Conservation (phyloP, 1,140 invertebrate genomes). For the Aphidius ervi region DNA sequence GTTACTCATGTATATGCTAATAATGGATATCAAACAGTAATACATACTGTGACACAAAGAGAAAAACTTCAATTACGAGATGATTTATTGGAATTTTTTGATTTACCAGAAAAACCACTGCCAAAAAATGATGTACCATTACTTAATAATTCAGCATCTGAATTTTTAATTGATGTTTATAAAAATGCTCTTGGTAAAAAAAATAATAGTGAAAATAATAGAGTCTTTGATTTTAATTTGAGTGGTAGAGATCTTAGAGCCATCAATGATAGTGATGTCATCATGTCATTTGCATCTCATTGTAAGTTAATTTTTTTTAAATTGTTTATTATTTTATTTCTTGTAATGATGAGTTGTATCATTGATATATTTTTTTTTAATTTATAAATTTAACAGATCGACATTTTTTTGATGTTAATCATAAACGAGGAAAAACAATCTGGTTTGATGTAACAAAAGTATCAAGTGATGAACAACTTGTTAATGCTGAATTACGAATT, state of each 20-base stretch:
- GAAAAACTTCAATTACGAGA: constrained; percentile 80
- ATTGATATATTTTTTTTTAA: too few relatives aligned
- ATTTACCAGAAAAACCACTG: constrained; percentile 74
- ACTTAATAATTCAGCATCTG: constrained; percentile 74
- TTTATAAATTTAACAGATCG: too few relatives aligned
- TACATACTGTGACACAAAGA: constrained; percentile 68
- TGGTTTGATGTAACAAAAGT: too few relatives aligned
- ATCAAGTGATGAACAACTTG: constrained; percentile 64
- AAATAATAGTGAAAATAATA: too few relatives aligned
- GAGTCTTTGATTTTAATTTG: constrained; percentile 53
- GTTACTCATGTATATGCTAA: constrained; percentile 65
- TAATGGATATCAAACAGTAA: constrained; percentile 83
- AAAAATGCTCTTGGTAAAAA: constrained; percentile 57
- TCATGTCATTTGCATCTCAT: constrained; percentile 87
- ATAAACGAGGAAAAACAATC: too few relatives aligned
- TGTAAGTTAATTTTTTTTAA: constrained; percentile 56
- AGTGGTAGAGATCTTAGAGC: constrained; percentile 68
- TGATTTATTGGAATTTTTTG: constrained; percentile 82
- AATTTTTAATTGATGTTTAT: constrained; percentile 86
- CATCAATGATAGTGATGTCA: constrained; percentile 85
- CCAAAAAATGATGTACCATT: constrained; percentile 51
- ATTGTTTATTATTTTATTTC: constrained; percentile 21
- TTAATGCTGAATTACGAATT: constrained; percentile 80
- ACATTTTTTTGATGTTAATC: too few relatives aligned
- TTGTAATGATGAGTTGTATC: too few relatives aligned